Evolutionary conservation across 1,140 invertebrate genomes (phyloP).

Genomic region (Drosophila murphyi): DNA sequence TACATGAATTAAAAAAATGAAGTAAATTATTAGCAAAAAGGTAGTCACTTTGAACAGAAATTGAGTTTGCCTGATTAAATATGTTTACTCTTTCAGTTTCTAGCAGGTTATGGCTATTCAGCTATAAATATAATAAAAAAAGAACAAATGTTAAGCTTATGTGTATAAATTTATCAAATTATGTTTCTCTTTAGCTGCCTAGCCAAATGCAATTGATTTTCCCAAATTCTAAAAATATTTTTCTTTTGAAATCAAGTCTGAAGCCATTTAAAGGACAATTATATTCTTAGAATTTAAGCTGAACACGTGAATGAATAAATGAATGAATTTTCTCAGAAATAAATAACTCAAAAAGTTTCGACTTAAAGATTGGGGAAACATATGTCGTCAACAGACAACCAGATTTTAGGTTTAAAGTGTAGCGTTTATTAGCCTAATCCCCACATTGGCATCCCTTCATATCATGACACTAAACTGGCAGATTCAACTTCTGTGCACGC

Average conservation of each 20-base stretch:
- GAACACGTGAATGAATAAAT: too few species aligned
- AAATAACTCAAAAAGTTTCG: neutral
- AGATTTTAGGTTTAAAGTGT: neutral
- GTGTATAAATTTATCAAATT: too few species aligned
- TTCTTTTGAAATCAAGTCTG: too few species aligned
- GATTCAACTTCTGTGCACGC: conserved; percentile 20
- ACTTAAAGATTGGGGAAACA: neutral
- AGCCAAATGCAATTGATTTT: too few species aligned
- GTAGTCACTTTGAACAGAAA: too few species aligned
- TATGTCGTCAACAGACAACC: neutral
- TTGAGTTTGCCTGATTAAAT: too few species aligned
- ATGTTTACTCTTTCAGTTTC: neutral
- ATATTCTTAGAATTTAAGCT: too few species aligned
- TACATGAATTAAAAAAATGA: too few species aligned
- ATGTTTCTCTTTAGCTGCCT: too few species aligned
- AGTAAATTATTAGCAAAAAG: too few species aligned
- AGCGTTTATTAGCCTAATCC: neutral
- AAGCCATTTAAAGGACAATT: too few species aligned
- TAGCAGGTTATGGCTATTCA: neutral
- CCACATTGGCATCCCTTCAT: conserved; percentile 4
- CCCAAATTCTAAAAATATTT: too few species aligned
- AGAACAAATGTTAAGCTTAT: neutral
- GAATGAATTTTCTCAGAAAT: neutral
- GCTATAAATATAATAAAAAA: neutral
- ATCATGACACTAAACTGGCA: conserved; percentile 12